Conservation (phyloP, 2,888 invertebrate genomes). For the Phyto melanocephala region DNA sequence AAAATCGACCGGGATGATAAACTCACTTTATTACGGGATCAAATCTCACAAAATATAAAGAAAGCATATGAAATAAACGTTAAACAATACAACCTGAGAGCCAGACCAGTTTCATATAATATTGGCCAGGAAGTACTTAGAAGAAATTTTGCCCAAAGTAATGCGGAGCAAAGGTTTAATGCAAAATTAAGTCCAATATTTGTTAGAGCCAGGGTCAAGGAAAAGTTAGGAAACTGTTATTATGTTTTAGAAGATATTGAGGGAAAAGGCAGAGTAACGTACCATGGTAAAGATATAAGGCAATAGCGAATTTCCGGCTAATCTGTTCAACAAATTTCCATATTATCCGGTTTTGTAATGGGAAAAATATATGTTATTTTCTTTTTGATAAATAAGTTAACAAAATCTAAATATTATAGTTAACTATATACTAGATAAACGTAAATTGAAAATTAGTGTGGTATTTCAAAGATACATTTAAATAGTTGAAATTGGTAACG, state of each 20-base stretch:
- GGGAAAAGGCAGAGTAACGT: neutral
- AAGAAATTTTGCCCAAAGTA: too few species aligned
- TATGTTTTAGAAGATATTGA: neutral
- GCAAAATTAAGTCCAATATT: too few species aligned
- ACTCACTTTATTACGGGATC: neutral
- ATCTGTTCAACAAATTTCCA: neutral
- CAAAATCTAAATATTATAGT: too few species aligned
- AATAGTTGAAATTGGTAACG: too few species aligned
- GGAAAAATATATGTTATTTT: too few species aligned
- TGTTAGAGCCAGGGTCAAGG: too few species aligned
- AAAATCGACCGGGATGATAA: neutral
- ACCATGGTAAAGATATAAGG: neutral
- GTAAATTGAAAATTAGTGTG: too few species aligned
- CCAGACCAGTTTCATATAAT: neutral
- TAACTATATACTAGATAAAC: too few species aligned
- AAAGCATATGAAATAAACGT: neutral
- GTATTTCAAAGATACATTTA: too few species aligned
- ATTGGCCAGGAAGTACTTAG: neutral
- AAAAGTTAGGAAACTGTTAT: neutral
- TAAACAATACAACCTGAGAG: neutral
- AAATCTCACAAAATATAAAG: neutral
- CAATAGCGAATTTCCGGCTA: neutral
- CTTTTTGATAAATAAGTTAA: too few species aligned
- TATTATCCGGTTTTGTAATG: conserved; percentile 5
- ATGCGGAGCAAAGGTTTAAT: too few species aligned